Base-by-base conservation (phyloP, 2,888 invertebrate species). In the Scaptomyza caliginosa region DNA sequence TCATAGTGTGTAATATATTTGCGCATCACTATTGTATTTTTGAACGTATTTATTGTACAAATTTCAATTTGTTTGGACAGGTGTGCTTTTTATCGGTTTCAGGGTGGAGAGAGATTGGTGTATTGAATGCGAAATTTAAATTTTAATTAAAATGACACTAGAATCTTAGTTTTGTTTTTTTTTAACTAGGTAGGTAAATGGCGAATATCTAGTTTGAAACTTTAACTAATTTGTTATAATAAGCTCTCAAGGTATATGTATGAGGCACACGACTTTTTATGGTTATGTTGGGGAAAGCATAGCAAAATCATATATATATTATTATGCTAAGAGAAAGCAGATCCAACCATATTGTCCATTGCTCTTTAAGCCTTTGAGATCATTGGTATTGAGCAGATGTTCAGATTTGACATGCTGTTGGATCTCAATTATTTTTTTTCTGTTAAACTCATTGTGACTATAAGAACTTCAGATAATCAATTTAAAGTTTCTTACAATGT, bases 191-290 rank as follows among this genome's bases (percentile, higher is more conserved):
- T 56, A 55, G 58, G 79, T 63, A 67, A 76, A 60, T 60, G 49
- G 65, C 66, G 57, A 65, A 49, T 55, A 49, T 7, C 3, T 16
- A 40, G 26, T 36, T 52, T 49, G 7, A 26, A 54, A 66, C 40
- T 67, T 77, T 26, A 65, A 76, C 62, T 73, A 74, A 74, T 76
- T 83, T 79, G 67, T 67, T 67, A 74, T 76, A 83, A 81, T 79
- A 81, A 81, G 86, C 86, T 79, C 84, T 64, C 40, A 57, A 43
- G 16, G 39, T 65, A 45, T 36, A 45, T 36, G 51, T 59, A 54
- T 49, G 77, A 83, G 86, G 86, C 84, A 84, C 77, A 57, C 67
- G 60, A 66, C 42, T 57, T 63, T 58, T 65, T 40, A 34, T 45
- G 69, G 54, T 45, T 62, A 68, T 55, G 55, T 51, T 42, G 28